Conservation (phyloP, 2,797 vertebrate genomes). For the Sebastes diaconus region DNA sequence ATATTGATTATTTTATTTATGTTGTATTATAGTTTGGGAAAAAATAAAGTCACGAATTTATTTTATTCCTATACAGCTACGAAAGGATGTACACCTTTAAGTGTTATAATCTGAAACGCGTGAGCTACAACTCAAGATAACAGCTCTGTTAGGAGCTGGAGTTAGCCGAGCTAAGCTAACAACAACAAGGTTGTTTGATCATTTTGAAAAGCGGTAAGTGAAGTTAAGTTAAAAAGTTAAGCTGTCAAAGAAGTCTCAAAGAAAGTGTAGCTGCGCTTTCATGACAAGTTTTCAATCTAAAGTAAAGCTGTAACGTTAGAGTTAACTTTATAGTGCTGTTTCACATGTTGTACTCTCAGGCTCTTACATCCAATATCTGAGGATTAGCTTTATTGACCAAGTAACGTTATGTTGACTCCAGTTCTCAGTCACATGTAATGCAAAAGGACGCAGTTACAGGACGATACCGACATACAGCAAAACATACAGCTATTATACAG, state of each 20-base stretch:
- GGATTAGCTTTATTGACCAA: neutral
- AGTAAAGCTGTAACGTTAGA: no score
- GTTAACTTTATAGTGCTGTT: neutral
- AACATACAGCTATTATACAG: neutral
- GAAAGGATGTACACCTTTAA: neutral
- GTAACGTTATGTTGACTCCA: no score
- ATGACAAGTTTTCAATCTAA: neutral
- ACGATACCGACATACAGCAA: neutral
- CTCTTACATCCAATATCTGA: no score
- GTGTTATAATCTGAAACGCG: accelerated
- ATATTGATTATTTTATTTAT: neutral
- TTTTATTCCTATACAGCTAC: accelerated
- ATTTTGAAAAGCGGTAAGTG: constrained; percentile 41
- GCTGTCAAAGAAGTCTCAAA: no score
- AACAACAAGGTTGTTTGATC: constrained; percentile 27
- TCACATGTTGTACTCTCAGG: neutral
- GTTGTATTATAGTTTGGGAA: neutral
- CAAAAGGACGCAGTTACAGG: no score
- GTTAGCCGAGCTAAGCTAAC: constrained; percentile 1
- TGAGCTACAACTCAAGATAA: neutral
- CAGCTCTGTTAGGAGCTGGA: neutral
- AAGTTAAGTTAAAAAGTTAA: no score
- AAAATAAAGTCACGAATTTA: neutral
- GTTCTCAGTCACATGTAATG: no score
- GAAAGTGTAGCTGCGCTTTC: no score